Evolutionary conservation across 1,140 invertebrate species (phyloP), one percentile per base, ranked within the genome.

Genomic region (Trachymyrmex cornetzi): DNA sequence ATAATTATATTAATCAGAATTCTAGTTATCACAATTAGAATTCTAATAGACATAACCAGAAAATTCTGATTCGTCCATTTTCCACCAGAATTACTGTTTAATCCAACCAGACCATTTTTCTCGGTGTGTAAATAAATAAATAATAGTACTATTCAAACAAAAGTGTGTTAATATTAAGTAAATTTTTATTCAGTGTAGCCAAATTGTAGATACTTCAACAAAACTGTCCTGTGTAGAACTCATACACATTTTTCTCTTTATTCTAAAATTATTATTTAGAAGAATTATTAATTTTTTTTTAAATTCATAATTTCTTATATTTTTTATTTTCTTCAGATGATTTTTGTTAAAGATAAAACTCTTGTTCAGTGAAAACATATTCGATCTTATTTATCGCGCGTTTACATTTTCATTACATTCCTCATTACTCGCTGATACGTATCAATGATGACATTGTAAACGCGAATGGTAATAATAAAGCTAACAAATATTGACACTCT

Each of bases 401-500:
- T 63, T 71, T 59, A 59, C 44, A n/a, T 61, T 16, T 63, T 38
- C 34, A 38, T 48, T 63, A 19, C 55, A 59, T 75, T 64, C 53
- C 50, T 34, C 19, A 57, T 79, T 19, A 14, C 7, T 14, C 3
- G 12, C 19, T 44, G 64, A 80, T 53, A 30, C 30, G 4, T 80
- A 53, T 63, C n/a, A 44, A 63, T 48, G 71, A 74, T 2, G 38
- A 61, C 34, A 34, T 14, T 24, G 14, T 22, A 24, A 50, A 50
- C 24, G 44, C 38, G 69, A 48, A 24, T 59, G 57, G 14, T 74
- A 61, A 82, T 84, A 84, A 75, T 48, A 16, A 44, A 34, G 44
- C 69, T 30, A 30, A 34, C 69, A 84, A 84, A 84, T 74, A 84
- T 84, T 84, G 55, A 84, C 80, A 84, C 80, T 61, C 67, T n/a